These are phyloP conservation scores for Omphaloscelis lunosa DNA, from an alignment of 2,888 invertebrate genomes.

Conservation along the genomic window DNA sequence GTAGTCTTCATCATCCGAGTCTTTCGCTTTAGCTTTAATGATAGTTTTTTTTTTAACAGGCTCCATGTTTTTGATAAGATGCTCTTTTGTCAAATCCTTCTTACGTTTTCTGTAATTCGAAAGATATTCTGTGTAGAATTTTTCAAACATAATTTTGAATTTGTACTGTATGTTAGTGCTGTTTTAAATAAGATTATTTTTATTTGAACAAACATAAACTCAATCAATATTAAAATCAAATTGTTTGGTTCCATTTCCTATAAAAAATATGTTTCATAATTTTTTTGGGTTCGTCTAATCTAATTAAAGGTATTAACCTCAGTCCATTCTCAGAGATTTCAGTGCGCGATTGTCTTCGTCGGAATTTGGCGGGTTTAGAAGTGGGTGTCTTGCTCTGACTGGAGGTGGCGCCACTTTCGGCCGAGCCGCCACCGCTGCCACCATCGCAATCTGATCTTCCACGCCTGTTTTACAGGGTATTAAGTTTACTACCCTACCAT, in stretches of 20 bases:
- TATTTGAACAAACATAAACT: neutral
- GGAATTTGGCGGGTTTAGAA: slow-evolving; percentile 82
- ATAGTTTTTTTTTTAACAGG: slow-evolving; percentile 78
- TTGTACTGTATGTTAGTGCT: neutral
- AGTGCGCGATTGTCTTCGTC: slow-evolving; percentile 82
- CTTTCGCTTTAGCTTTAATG: slow-evolving; percentile 84
- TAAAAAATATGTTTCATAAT: neutral
- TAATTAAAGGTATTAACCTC: slow-evolving; percentile 73
- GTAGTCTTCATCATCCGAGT: slow-evolving; percentile 88
- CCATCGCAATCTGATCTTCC: slow-evolving; percentile 85
- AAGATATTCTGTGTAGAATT: neutral
- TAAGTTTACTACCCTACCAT: slow-evolving; percentile 23
- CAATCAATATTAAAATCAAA: neutral
- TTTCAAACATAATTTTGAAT: neutral
- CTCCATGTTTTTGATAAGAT: slow-evolving; percentile 78
- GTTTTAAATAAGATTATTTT: slow-evolving; percentile 8
- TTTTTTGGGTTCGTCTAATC: neutral
- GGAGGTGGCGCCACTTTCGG: slow-evolving; percentile 87
- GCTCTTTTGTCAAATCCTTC: slow-evolving; percentile 83
- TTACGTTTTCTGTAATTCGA: slow-evolving; percentile 83
- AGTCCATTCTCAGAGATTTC: slow-evolving; percentile 81
- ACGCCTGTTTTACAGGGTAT: slow-evolving; percentile 71
- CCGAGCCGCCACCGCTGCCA: slow-evolving; percentile 86
- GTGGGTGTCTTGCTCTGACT: slow-evolving; percentile 83
- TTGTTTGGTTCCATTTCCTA: neutral